Evolutionary conservation across 92 coral and sea anemone genomes (phyloP).

Genomic region (Epizoanthus ramosus): DNA sequence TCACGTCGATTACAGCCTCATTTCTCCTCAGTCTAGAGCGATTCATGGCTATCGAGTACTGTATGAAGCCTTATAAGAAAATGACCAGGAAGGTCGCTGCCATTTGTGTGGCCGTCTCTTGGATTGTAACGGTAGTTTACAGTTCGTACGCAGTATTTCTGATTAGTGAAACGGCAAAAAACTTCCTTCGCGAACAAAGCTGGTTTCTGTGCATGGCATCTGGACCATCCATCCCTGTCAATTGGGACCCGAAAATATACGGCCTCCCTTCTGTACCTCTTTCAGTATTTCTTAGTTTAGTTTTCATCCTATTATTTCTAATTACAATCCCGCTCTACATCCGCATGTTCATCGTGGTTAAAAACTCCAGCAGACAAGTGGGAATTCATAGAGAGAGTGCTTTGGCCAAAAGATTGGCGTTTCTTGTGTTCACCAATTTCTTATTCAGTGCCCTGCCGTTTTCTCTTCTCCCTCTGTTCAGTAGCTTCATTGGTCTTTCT

Average conservation of each 20-base stretch:
- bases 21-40: constrained; percentile 61
- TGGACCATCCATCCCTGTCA: constrained; percentile 61
- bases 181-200: constrained; percentile 39
- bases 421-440: constrained; percentile 62
- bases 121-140: constrained; percentile 47
- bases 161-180: constrained; percentile 58
- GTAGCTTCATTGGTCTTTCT: constrained; percentile 52
- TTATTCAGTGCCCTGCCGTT: constrained; percentile 67
- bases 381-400: constrained; percentile 62
- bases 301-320: constrained; percentile 55
- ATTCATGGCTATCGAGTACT: constrained; percentile 54
- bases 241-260: constrained; percentile 58
- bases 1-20: constrained; percentile 56
- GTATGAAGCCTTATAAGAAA: constrained; percentile 50
- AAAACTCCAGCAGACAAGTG: constrained; percentile 49
- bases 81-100: constrained; percentile 51
- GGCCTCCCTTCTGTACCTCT: constrained; percentile 49
- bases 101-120: constrained; percentile 45
- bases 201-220: too few species aligned
- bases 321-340: constrained; percentile 56
- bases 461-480: constrained; percentile 48
- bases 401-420: constrained; percentile 59
- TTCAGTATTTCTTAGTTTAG: constrained; percentile 39
- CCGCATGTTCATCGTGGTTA: constrained; percentile 56
- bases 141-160: constrained; percentile 61